Percentiles rank a stretch among this genome's conserved stretches.
Conservation (phyloP, 2,888 invertebrate species). For the Parnassius smintheus region DNA sequence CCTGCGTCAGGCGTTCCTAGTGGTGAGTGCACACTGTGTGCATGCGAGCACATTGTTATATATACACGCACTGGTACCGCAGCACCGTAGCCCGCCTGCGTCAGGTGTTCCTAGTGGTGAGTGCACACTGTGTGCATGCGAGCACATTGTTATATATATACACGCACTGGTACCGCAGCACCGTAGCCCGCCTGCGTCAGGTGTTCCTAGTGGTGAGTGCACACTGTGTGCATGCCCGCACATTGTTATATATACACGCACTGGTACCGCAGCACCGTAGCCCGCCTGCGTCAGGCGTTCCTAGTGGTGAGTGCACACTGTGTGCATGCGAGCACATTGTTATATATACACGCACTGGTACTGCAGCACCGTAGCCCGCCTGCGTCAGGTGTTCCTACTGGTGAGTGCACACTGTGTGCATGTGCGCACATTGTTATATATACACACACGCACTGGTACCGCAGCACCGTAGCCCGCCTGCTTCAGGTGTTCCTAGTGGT, state of each 20-base stretch:
- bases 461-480: slow-evolving; percentile 95
- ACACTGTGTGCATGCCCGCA: no score
- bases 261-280: not conserved
- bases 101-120: not conserved
- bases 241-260: not conserved
- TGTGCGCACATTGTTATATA: no score
- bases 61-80: not conserved
- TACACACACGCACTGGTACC: slow-evolving; percentile 74
- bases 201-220: slow-evolving; percentile 93
- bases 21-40: slow-evolving; percentile 80
- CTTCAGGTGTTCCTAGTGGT: slow-evolving; percentile 97
- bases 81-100: not conserved
- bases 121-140: slow-evolving; percentile 75
- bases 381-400: slow-evolving; percentile 96
- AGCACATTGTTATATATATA: no score
- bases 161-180: slow-evolving; percentile 95
- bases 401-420: slow-evolving; percentile 76
- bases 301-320: slow-evolving; percentile 64
- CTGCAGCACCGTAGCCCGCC: slow-evolving; percentile 95
- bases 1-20: slow-evolving; percentile 95
- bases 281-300: not conserved
- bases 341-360: slow-evolving; percentile 86
- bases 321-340: slow-evolving; percentile 45
- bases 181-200: slow-evolving; percentile 95
- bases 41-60: not conserved